phyloP scores from a whole-genome alignment of 2,888 invertebrate genomes.

The Phyllotreta cruciferae region DNA sequence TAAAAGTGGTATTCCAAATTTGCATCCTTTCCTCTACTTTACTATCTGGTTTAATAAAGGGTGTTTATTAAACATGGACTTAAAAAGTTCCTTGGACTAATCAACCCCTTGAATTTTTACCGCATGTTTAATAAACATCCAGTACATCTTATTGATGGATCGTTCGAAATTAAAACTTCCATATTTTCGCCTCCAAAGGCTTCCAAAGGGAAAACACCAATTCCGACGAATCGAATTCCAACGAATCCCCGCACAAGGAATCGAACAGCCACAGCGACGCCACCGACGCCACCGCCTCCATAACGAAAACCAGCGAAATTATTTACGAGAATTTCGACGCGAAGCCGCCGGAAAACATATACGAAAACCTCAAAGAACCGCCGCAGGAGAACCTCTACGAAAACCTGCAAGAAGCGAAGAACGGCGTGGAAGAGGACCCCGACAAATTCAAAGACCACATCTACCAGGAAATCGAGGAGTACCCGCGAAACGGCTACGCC shows the following conservation, averaged over 20 bases:
- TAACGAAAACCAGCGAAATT: slow-evolving; percentile 35
- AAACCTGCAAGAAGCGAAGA: slow-evolving; percentile 36
- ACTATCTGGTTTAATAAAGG: no score
- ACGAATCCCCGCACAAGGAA: slow-evolving; percentile 43
- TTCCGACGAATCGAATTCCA: slow-evolving; percentile 42
- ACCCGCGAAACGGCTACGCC: slow-evolving; percentile 31
- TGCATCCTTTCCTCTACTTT: no score
- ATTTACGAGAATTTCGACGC: slow-evolving; percentile 48
- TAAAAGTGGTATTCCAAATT: no score
- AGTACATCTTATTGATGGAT: background rate
- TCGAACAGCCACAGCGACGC: slow-evolving; percentile 34
- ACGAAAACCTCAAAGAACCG: slow-evolving; percentile 45
- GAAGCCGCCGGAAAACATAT: slow-evolving; percentile 38
- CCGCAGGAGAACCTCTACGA: slow-evolving; percentile 47
- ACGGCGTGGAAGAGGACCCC: slow-evolving; percentile 18
- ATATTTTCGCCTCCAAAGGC: slow-evolving; percentile 40
- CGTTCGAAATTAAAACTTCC: slow-evolving; percentile 1
- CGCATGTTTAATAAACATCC: no score
- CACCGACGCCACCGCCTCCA: slow-evolving; percentile 37
- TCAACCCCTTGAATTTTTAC: no score
- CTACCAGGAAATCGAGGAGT: slow-evolving; percentile 49
- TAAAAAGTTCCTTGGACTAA: no score
- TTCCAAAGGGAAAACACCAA: slow-evolving; percentile 52
- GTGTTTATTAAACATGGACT: no score
- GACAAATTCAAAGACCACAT: slow-evolving; percentile 42